These are phyloP conservation scores for Emydura subglobosa DNA, from an alignment of 2,113 vertebrate species.

Conservation along the genomic window DNA sequence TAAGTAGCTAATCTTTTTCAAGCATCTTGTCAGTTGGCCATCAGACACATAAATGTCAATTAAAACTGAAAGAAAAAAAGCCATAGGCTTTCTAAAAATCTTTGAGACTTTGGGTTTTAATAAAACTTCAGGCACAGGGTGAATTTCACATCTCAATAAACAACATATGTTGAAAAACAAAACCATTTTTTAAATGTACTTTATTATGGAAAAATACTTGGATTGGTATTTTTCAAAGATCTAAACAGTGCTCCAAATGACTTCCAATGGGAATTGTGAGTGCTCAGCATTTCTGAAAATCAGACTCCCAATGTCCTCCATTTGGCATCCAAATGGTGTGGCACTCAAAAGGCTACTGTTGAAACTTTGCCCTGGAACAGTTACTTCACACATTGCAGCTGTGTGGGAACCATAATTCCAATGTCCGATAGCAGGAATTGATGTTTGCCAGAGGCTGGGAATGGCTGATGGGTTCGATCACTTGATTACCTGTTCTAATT, in stretches of 20 bases:
- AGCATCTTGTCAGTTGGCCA: conserved; percentile 52
- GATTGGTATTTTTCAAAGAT: not conserved
- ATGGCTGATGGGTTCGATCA: no score
- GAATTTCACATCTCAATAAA: not conserved
- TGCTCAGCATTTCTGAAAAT: not conserved
- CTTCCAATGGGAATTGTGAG: not conserved
- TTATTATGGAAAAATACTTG: not conserved
- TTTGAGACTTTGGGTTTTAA: not conserved
- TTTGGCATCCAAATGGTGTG: not conserved
- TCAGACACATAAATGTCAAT: conserved; percentile 55
- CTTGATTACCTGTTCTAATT: no score
- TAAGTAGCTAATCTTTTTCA: conserved; percentile 53
- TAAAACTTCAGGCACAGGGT: not conserved
- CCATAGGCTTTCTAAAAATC: rapidly evolving
- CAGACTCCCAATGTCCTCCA: not conserved
- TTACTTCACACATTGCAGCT: not conserved
- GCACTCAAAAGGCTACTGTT: not conserved
- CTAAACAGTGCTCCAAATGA: not conserved
- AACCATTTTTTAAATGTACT: not conserved
- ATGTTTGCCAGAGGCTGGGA: no score
- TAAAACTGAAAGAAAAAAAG: not conserved
- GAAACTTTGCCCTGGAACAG: not conserved
- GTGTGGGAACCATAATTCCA: not conserved
- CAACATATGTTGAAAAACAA: not conserved
- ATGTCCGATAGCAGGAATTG: no score